A percentile compares a stretch with the other conserved stretches of the same genome.
Conservation (phyloP, 2,888 invertebrate species). For the Meliscaeva auricollis region DNA sequence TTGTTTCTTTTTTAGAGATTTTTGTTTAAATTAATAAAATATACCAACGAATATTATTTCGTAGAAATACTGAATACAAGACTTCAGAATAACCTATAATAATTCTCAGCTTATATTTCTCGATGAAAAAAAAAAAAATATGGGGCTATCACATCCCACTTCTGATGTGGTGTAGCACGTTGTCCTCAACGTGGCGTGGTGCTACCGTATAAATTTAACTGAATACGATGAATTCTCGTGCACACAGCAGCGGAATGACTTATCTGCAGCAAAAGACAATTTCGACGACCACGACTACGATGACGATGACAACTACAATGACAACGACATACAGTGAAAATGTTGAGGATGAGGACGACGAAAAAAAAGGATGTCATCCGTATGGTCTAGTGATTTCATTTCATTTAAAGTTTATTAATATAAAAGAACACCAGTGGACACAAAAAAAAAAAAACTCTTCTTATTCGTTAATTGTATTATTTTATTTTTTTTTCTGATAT, state of each 20-base stretch:
- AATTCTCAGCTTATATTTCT: background rate
- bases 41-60: background rate
- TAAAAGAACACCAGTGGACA: background rate
- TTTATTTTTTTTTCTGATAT: constrained; percentile 18
- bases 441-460: constrained; percentile 12
- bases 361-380: constrained; percentile 49
- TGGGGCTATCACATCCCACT: background rate
- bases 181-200: constrained; percentile 1
- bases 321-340: constrained; percentile 2
- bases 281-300: constrained; percentile 4
- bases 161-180: constrained; percentile 21
- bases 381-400: constrained; percentile 69
- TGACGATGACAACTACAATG: constrained; percentile 14
- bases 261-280: constrained; percentile 48
- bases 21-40: background rate
- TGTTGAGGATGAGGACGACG: background rate
- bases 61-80: constrained; percentile 4
- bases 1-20: background rate
- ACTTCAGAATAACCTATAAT: constrained; percentile 8
- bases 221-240: constrained; percentile 41
- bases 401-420: constrained; percentile 65
- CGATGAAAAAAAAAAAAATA: background rate
- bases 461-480: constrained; percentile 62
- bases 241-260: constrained; percentile 48
- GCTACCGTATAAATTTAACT: constrained; percentile 39